Percentiles rank a stretch among this genome's conserved stretches.
These are phyloP conservation scores for Odontothrips loti DNA, from an alignment of 2,888 invertebrate species.

Conservation along the genomic window DNA sequence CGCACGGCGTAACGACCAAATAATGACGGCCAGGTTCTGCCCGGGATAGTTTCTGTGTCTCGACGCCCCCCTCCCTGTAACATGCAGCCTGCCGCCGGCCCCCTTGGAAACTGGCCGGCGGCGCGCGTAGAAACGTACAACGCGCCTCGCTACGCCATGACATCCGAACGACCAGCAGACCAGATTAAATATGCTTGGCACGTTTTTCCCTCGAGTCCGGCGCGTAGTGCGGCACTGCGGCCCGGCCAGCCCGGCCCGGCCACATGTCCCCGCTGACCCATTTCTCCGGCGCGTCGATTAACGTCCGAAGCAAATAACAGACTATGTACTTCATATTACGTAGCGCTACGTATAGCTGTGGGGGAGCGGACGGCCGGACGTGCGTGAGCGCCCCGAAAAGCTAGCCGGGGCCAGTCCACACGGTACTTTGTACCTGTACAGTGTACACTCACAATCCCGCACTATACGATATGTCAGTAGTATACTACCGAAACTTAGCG, in stretches of 20 bases:
- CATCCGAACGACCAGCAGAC: not conserved
- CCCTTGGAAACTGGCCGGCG: too few relatives aligned
- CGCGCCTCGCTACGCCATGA: not conserved
- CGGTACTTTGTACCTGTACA: too few relatives aligned
- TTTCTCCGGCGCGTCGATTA: not conserved
- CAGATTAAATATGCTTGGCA: slow-evolving; percentile 10
- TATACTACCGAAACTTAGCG: too few relatives aligned
- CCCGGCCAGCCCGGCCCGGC: not conserved
- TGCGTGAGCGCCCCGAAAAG: too few relatives aligned
- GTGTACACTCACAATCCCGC: too few relatives aligned
- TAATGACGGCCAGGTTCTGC: not conserved
- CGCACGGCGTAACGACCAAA: slow-evolving; percentile 7
- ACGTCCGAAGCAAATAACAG: slow-evolving; percentile 9
- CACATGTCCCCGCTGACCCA: slow-evolving; percentile 13
- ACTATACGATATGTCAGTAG: too few relatives aligned
- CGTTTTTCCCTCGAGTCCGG: not conserved
- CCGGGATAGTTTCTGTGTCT: not conserved
- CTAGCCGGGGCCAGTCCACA: too few relatives aligned
- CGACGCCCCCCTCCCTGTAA: too few relatives aligned
- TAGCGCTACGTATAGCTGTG: not conserved
- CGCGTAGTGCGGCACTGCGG: not conserved
- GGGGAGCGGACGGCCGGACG: too few relatives aligned
- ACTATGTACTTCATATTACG: not conserved
- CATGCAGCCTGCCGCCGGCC: not conserved
- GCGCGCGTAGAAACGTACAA: too few relatives aligned